phyloP scores from a whole-genome alignment of 2,888 invertebrate genomes.

The Dynastes maya region DNA sequence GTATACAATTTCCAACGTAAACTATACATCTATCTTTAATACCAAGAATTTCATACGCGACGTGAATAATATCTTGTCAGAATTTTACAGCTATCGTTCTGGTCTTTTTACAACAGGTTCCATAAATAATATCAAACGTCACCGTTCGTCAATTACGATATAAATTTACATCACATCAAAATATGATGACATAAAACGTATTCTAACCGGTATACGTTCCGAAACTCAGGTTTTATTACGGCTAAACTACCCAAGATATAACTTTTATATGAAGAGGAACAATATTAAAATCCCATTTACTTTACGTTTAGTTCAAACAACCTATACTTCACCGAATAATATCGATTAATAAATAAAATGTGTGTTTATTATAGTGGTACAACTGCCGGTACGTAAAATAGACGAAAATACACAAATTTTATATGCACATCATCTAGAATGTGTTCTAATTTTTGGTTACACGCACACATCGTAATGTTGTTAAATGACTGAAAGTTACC shows the following conservation, averaged over 20 bases:
- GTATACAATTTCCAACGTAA: no score
- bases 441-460: slow-evolving; percentile 31
- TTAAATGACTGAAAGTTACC: background rate
- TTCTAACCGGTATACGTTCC: slow-evolving; percentile 15
- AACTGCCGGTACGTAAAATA: slow-evolving; percentile 16
- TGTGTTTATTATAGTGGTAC: slow-evolving; percentile 41
- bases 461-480: slow-evolving; percentile 27
- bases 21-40: background rate
- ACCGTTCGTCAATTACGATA: slow-evolving; percentile 20
- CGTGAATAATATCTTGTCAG: slow-evolving; percentile 13
- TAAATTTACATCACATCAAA: slow-evolving; percentile 41
- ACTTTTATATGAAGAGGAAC: slow-evolving; percentile 31
- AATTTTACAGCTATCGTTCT: slow-evolving; percentile 9
- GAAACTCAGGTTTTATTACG: slow-evolving; percentile 30
- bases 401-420: slow-evolving; percentile 39
- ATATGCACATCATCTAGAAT: slow-evolving; percentile 36
- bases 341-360: slow-evolving; percentile 46
- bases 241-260: slow-evolving; percentile 31
- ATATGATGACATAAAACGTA: slow-evolving; percentile 27
- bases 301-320: slow-evolving; percentile 23
- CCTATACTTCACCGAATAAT: slow-evolving; percentile 37
- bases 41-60: background rate
- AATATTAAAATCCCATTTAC: slow-evolving; percentile 37
- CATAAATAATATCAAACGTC: slow-evolving; percentile 31
- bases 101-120: background rate